These are phyloP conservation scores for Petromus typicus DNA, from an alignment of 2,113 vertebrate genomes.

Conservation along the genomic window DNA sequence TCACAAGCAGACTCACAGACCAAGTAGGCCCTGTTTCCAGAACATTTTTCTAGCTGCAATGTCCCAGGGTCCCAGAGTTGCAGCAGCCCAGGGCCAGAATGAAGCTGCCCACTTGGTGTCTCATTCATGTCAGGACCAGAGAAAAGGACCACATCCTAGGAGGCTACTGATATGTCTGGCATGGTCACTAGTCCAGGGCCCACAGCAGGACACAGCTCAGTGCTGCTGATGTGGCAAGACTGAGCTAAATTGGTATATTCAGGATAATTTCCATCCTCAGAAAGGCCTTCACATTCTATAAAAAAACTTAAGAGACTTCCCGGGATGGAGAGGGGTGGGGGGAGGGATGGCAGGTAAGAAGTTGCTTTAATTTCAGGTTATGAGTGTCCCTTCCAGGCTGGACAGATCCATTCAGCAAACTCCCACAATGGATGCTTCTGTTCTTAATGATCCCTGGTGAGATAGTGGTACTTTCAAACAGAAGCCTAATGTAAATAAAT, in stretches of 20 bases:
- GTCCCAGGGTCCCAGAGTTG: slow-evolving; percentile 94
- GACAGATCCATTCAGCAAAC: slow-evolving; percentile 93
- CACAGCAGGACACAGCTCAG: slow-evolving; percentile 92
- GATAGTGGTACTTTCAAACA: slow-evolving; percentile 85
- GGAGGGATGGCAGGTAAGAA: no score
- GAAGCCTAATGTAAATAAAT: slow-evolving; percentile 87
- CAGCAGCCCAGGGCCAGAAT: slow-evolving; percentile 88
- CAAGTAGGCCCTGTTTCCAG: slow-evolving; percentile 85
- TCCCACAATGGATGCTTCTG: slow-evolving; percentile 91
- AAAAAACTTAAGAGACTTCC: slow-evolving; percentile 92
- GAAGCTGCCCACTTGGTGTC: slow-evolving; percentile 83
- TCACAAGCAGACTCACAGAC: slow-evolving; percentile 92
- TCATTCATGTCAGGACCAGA: slow-evolving; percentile 93
- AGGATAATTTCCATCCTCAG: slow-evolving; percentile 84
- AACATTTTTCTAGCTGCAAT: slow-evolving; percentile 88
- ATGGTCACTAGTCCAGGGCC: slow-evolving; percentile 96
- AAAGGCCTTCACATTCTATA: slow-evolving; percentile 89
- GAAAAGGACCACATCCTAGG: slow-evolving; percentile 92
- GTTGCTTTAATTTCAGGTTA: slow-evolving; percentile 90
- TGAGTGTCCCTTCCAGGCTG: slow-evolving; percentile 87
- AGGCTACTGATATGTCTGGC: slow-evolving; percentile 87
- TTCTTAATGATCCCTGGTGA: slow-evolving; percentile 90
- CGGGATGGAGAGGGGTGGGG: no score
- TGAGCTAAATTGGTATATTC: slow-evolving; percentile 91
- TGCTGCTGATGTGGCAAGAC: slow-evolving; percentile 88